phyloP scores from a whole-genome alignment of 2,888 invertebrate genomes.

The Drosophila affinis region DNA sequence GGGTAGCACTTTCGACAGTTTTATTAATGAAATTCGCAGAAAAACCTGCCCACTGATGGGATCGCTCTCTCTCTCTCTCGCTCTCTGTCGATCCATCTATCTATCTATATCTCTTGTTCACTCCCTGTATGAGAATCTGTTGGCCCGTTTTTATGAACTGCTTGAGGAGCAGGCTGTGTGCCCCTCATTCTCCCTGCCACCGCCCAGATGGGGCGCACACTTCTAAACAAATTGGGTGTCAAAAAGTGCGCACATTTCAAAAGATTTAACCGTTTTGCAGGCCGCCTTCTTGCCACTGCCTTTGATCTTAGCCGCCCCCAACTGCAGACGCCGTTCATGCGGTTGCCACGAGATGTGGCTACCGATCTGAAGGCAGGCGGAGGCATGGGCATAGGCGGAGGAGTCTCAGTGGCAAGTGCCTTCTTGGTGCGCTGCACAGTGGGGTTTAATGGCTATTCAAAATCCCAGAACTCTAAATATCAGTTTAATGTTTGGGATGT shows the following conservation, averaged over 20 bases:
- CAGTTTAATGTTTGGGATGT: too few relatives aligned
- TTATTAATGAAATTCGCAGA: constrained; percentile 79
- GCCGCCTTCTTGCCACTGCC: constrained; percentile 43
- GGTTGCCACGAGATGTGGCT: constrained; percentile 54
- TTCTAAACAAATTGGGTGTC: constrained; percentile 81
- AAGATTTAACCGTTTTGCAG: constrained; percentile 79
- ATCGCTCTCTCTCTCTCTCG: constrained; percentile 26
- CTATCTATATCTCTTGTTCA: too few relatives aligned
- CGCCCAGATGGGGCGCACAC: constrained; percentile 49
- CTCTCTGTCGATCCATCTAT: not conserved
- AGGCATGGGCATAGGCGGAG: not conserved
- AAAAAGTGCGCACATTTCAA: constrained; percentile 80
- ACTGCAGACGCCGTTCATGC: constrained; percentile 64
- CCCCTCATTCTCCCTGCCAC: not conserved
- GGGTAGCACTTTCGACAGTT: constrained; percentile 70
- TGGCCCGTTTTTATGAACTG: constrained; percentile 64
- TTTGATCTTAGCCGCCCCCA: constrained; percentile 69
- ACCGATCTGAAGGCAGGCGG: constrained; percentile 21
- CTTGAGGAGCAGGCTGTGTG: constrained; percentile 14
- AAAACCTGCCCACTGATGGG: constrained; percentile 57
- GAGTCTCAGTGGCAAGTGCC: constrained; percentile 14
- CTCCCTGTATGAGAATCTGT: constrained; percentile 2
- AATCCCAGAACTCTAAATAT: not conserved
- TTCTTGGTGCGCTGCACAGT: constrained; percentile 49
- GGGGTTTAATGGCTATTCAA: constrained; percentile 24